These are phyloP conservation scores for Dasyurus viverrinus DNA, from an alignment of 2,113 vertebrate genomes.

Conservation along the genomic window DNA sequence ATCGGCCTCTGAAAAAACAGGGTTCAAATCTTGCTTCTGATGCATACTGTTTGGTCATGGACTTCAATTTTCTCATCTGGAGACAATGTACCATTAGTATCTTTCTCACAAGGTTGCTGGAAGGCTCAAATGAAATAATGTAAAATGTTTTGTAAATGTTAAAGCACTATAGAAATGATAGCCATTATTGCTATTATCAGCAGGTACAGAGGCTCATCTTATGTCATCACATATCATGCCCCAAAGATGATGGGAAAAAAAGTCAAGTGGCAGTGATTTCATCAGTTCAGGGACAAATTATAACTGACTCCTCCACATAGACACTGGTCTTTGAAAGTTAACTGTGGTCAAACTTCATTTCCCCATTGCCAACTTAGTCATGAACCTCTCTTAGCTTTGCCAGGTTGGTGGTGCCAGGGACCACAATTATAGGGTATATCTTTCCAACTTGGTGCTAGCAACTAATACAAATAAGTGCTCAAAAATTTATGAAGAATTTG, in stretches of 20 bases:
- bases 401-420: not conserved
- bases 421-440: not conserved
- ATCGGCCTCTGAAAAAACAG: not conserved
- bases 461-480: not conserved
- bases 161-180: not conserved
- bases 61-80: not conserved
- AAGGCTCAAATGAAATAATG: not conserved
- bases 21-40: not conserved
- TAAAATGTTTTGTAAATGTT: not conserved
- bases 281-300: not conserved
- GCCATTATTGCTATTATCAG: not conserved
- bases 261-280: not conserved
- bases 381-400: not conserved
- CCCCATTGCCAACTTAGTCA: not conserved
- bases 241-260: not conserved
- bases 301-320: not conserved
- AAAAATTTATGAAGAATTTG: not conserved
- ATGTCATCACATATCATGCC: not conserved
- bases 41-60: not conserved
- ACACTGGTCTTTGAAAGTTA: not conserved
- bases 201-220: not conserved
- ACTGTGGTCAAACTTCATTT: too few species aligned
- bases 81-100: not conserved
- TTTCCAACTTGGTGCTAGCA: not conserved
- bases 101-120: not conserved